These are phyloP conservation scores for Lordiphosa mommai DNA, from an alignment of 1,140 invertebrate species.

Conservation along the genomic window DNA sequence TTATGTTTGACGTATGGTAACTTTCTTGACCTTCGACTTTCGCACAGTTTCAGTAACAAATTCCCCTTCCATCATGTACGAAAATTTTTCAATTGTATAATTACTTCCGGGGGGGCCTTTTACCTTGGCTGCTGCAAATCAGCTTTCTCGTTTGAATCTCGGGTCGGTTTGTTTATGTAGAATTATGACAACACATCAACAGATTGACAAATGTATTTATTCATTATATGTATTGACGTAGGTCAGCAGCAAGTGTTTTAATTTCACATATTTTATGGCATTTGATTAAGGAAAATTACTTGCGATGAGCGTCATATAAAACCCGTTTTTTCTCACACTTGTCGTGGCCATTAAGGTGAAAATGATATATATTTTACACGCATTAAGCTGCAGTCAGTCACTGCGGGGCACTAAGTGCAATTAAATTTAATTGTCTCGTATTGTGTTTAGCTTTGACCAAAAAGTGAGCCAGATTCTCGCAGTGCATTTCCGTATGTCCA, in stretches of 20 bases:
- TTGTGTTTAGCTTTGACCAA: slow-evolving; percentile 14
- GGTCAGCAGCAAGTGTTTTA: slow-evolving; percentile 47
- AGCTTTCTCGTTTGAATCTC: too few species aligned
- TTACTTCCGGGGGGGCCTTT: too few species aligned
- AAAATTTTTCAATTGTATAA: too few species aligned
- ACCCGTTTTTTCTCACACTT: slow-evolving; percentile 61
- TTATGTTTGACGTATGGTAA: too few species aligned
- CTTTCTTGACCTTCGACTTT: too few species aligned
- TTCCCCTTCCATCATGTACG: too few species aligned
- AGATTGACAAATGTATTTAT: neutral
- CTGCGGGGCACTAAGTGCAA: slow-evolving; percentile 29
- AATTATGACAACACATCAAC: too few species aligned
- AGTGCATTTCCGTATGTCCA: slow-evolving; percentile 40
- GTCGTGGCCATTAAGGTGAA: slow-evolving; percentile 38
- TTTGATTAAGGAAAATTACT: slow-evolving; percentile 67
- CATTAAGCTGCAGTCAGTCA: slow-evolving; percentile 26
- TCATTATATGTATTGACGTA: slow-evolving; percentile 28
- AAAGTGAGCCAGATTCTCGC: slow-evolving; percentile 14
- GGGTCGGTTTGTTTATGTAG: too few species aligned
- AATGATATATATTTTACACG: slow-evolving; percentile 56
- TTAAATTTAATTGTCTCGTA: slow-evolving; percentile 52
- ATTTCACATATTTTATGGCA: slow-evolving; percentile 50
- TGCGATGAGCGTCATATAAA: slow-evolving; percentile 36
- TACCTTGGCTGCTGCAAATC: too few species aligned
- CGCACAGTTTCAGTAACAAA: too few species aligned